Evolutionary conservation across 2,113 vertebrate genomes (phyloP).

Genomic region (Thinocorus orbignyianus): DNA sequence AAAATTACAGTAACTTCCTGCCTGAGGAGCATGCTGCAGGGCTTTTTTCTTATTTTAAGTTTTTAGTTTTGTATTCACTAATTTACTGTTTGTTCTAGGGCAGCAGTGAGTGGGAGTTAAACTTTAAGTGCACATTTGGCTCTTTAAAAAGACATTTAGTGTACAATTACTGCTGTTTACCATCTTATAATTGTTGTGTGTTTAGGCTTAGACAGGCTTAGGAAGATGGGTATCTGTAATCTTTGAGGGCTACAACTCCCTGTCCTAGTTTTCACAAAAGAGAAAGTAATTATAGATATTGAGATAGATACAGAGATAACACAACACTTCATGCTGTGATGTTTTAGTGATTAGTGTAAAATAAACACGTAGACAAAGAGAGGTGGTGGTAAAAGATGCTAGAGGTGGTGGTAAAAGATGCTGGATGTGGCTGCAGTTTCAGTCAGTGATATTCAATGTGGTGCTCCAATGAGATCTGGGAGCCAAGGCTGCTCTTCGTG

Average conservation of each 20-base stretch:
- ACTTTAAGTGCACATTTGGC: slow-evolving; percentile 70
- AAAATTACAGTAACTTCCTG: neutral
- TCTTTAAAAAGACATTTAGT: slow-evolving; percentile 74
- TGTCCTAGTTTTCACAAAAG: slow-evolving; percentile 63
- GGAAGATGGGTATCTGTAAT: slow-evolving; percentile 68
- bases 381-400: neutral
- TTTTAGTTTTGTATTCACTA: slow-evolving; percentile 47
- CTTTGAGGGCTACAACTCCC: slow-evolving; percentile 63
- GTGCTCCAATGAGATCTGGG: neutral
- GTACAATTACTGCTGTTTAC: slow-evolving; percentile 76
- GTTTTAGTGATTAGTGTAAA: slow-evolving; percentile 26
- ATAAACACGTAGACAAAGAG: neutral
- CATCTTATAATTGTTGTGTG: slow-evolving; percentile 72
- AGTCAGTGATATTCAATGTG: neutral
- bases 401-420: neutral
- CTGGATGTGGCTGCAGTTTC: neutral
- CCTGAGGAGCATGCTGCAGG: neutral
- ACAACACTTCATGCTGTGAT: neutral
- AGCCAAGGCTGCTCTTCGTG: neutral
- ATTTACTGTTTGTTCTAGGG: slow-evolving; percentile 73
- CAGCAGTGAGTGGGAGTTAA: slow-evolving; percentile 71
- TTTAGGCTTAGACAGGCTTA: slow-evolving; percentile 66
- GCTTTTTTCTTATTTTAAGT: neutral
- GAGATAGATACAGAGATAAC: slow-evolving; percentile 51
- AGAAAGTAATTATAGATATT: slow-evolving; percentile 60